Conservation (phyloP, 2,888 invertebrate species). For the Graphium colonna region DNA sequence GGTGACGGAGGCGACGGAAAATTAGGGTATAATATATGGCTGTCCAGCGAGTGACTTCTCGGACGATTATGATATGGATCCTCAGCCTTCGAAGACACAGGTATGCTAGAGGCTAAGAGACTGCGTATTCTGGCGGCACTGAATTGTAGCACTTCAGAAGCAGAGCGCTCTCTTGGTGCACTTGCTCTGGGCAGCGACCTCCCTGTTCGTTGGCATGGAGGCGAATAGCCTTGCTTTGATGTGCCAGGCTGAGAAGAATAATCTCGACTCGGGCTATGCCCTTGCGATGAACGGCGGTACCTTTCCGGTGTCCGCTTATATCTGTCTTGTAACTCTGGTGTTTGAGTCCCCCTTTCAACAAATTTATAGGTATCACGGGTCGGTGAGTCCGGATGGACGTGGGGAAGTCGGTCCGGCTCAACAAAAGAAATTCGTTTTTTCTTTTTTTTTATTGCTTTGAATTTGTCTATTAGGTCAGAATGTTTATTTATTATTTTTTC, state of each 20-base stretch:
- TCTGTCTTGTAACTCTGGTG: no score
- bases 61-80: not conserved
- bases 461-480: not conserved
- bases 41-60: slow-evolving; percentile 10
- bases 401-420: not conserved
- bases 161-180: not conserved
- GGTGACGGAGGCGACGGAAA: slow-evolving; percentile 13
- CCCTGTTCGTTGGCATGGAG: not conserved
- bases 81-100: not conserved
- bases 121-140: not conserved
- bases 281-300: not conserved
- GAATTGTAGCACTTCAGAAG: not conserved
- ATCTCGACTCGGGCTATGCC: not conserved
- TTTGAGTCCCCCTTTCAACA: not conserved
- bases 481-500: not conserved
- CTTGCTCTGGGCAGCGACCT: not conserved
- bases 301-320: no score
- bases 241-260: not conserved
- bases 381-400: not conserved
- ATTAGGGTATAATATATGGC: not conserved
- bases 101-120: slow-evolving; percentile 1
- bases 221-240: not conserved
- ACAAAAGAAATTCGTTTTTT: not conserved
- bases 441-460: not conserved
- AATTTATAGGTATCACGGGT: not conserved